Conservation (phyloP, 1,140 invertebrate genomes). For the Drosophila funebris region DNA sequence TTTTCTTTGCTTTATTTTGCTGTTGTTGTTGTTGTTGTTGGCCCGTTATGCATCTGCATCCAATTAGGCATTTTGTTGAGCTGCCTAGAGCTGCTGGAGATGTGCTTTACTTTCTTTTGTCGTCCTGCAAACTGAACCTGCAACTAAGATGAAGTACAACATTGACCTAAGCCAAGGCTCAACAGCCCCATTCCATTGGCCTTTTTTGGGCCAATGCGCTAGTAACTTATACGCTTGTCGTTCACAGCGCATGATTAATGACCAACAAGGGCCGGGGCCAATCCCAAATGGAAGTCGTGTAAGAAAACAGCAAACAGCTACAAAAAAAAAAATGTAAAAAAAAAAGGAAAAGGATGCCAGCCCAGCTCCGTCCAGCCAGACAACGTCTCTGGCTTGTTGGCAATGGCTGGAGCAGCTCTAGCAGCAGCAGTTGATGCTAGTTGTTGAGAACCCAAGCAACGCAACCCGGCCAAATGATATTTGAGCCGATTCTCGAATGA, state of each 20-base stretch:
- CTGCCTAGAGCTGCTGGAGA: conserved; percentile 25
- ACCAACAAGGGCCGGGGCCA: conserved; percentile 73
- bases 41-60: conserved; percentile 72
- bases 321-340: neutral
- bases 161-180: conserved; percentile 43
- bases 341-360: conserved; percentile 52
- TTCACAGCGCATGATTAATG: conserved; percentile 80
- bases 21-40: no score
- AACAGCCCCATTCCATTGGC: conserved; percentile 62
- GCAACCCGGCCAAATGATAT: conserved; percentile 43
- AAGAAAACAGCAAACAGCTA: conserved; percentile 11
- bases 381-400: conserved; percentile 12
- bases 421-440: neutral
- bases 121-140: conserved; percentile 2
- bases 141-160: neutral
- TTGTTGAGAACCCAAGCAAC: no score
- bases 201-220: conserved; percentile 75
- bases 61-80: conserved; percentile 59
- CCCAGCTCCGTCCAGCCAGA: conserved; percentile 12
- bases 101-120: conserved; percentile 24
- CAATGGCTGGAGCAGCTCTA: conserved; percentile 34
- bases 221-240: conserved; percentile 82
- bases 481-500: conserved; percentile 63
- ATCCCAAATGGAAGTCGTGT: conserved; percentile 57
- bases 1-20: conserved; percentile 35